phyloP scores from a whole-genome alignment of 1,140 invertebrate genomes.

The Spodoptera litura region DNA sequence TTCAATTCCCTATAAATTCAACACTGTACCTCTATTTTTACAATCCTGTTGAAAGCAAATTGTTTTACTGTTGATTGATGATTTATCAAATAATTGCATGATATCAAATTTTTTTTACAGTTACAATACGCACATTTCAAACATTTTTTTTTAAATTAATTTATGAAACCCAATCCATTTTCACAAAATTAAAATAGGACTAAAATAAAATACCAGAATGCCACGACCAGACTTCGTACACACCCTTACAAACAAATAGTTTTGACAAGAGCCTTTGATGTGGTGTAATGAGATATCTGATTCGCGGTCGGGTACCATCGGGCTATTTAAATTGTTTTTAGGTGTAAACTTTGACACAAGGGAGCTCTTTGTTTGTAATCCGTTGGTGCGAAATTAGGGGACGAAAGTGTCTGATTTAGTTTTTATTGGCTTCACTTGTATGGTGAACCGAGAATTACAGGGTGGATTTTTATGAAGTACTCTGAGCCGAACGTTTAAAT shows the following conservation, averaged over 20 bases:
- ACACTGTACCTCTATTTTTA: too few species aligned
- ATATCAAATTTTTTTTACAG: too few species aligned
- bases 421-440: neutral
- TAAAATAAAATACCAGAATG: neutral
- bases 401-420: neutral
- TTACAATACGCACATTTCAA: too few species aligned
- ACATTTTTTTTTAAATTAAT: too few species aligned
- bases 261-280: slow-evolving; percentile 64
- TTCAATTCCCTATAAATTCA: too few species aligned
- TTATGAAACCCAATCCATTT: too few species aligned
- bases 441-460: neutral
- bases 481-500: neutral
- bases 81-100: too few species aligned
- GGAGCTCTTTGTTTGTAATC: slow-evolving; percentile 30
- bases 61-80: too few species aligned
- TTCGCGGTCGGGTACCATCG: slow-evolving; percentile 40
- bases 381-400: slow-evolving; percentile 10
- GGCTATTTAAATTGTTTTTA: slow-evolving; percentile 43
- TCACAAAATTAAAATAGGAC: too few species aligned
- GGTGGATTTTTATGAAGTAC: too few species aligned
- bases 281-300: slow-evolving; percentile 56
- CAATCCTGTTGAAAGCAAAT: too few species aligned
- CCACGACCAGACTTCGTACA: neutral
- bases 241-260: slow-evolving; percentile 49
- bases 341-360: slow-evolving; percentile 20